Evolutionary conservation across 2,797 vertebrate species (phyloP), one percentile per base, ranked within the genome.

Genomic region (Channallabes apus): DNA sequence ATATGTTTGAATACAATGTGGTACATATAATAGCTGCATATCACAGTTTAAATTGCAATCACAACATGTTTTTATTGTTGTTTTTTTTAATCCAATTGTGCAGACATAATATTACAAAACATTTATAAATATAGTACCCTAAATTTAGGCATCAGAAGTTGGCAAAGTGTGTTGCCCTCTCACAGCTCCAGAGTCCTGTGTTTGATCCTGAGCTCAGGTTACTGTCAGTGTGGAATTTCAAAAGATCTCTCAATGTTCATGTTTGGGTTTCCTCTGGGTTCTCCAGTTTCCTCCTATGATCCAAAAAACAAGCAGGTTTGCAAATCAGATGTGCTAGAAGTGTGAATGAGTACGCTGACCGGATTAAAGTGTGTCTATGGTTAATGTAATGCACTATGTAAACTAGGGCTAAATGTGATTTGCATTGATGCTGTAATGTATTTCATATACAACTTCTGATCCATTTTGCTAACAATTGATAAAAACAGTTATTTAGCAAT

Each of bases 171-270:
- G n/a, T 51, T 56, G 15, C n/a, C 0, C 0, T 22, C 56, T 35
- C 58, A 24, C 32, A 24, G 32, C 35, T 79, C 22, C 59, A n/a
- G 35, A 24, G 22, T 79, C 35, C 77, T 8, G 35, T 35, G 77
- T 64, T 64, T 46, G 15, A 80, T 46, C 35, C 35, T 80, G 77
- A 41, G 77, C 59, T 80, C 77, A 80, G 59, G 77, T 80, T 80
- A 64, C 59, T 17, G 59, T 46, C 77, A 18, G 77, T 46, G 24
- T 64, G 77, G 59, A 35, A 46, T 62, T 78, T 78, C 58, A n/a
- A 58, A 64, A 27, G 35, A 64, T 61, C 76, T 62, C 32, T 5
- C 14, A 11, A 62, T 61, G 59, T 64, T 80, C 59, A 15, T 38
- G 35, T 64, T 24, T 79, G 35, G 32, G 58, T 62, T 79, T 79